These are phyloP conservation scores for Belgica antarctica DNA, from an alignment of 2,888 invertebrate genomes.

Conservation along the genomic window DNA sequence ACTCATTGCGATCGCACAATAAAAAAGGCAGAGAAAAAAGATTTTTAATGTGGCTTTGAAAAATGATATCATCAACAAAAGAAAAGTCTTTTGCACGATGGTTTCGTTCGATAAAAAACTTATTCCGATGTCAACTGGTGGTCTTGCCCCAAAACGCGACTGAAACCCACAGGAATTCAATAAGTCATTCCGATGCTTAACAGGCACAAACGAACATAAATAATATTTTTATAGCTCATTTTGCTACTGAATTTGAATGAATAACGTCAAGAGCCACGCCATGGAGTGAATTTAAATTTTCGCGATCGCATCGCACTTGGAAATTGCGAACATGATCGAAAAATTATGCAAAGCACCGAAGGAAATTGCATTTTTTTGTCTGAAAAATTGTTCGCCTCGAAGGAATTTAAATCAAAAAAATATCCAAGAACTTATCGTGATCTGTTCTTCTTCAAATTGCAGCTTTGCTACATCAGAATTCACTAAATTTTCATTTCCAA, in stretches of 20 bases:
- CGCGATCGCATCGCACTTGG: neutral
- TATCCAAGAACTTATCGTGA: neutral
- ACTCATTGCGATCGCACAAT: slow-evolving; percentile 7
- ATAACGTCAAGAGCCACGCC: neutral
- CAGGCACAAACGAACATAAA: neutral
- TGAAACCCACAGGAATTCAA: slow-evolving; percentile 19
- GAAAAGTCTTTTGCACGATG: neutral
- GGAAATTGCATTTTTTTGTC: neutral
- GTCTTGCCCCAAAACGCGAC: neutral
- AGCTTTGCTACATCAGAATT: neutral
- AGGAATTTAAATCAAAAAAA: slow-evolving; percentile 11
- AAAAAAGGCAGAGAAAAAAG: neutral
- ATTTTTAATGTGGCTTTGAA: neutral
- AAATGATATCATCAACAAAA: slow-evolving; percentile 2
- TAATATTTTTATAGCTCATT: neutral
- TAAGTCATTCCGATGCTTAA: slow-evolving; percentile 13
- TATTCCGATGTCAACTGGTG: neutral
- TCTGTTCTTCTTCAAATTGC: neutral
- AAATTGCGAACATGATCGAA: neutral
- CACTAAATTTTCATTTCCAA: neutral
- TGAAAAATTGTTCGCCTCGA: neutral
- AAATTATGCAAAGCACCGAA: slow-evolving; percentile 19
- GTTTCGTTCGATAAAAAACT: neutral
- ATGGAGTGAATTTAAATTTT: no score
- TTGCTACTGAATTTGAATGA: slow-evolving; percentile 15